A percentile compares a stretch with the other conserved stretches of the same genome.
These are phyloP conservation scores for Nematopogon swammerdamellus DNA, from an alignment of 2,888 invertebrate genomes.

Conservation along the genomic window DNA sequence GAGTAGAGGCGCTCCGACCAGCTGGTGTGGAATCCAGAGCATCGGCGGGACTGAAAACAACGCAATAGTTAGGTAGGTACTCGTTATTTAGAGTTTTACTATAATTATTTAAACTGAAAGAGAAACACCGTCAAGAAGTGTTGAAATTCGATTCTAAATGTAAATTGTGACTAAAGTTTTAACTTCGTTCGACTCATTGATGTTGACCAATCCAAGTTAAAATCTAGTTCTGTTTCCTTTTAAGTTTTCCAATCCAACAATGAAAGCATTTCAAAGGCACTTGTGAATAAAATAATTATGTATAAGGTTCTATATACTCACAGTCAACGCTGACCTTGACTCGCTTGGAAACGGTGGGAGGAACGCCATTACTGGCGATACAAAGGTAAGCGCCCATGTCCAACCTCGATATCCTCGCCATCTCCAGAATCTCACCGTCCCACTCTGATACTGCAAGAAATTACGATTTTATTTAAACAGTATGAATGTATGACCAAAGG, in stretches of 20 bases:
- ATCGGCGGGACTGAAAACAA: conserved; percentile 77
- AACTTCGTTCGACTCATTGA: no score
- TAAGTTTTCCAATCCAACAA: no score
- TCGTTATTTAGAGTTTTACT: neutral
- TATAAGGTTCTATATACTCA: conserved; percentile 65
- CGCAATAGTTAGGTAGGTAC: neutral
- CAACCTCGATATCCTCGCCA: conserved; percentile 79
- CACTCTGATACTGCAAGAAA: conserved; percentile 69
- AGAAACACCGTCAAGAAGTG: no score
- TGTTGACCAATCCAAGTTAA: no score
- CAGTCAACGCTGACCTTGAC: conserved; percentile 94
- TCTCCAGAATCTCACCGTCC: conserved; percentile 80
- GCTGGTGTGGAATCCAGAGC: conserved; percentile 88
- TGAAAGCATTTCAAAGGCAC: no score
- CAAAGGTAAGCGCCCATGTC: conserved; percentile 93
- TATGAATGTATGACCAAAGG: no score
- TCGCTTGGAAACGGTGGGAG: conserved; percentile 86
- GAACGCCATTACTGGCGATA: conserved; percentile 87
- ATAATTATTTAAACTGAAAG: neutral
- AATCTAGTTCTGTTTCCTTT: no score
- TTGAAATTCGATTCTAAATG: neutral
- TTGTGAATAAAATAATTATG: no score
- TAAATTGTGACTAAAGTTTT: neutral
- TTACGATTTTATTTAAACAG: no score
- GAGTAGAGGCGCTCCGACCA: conserved; percentile 80